phyloP scores from a whole-genome alignment of 2,888 invertebrate species.

The Chrysolina oricalcia region DNA sequence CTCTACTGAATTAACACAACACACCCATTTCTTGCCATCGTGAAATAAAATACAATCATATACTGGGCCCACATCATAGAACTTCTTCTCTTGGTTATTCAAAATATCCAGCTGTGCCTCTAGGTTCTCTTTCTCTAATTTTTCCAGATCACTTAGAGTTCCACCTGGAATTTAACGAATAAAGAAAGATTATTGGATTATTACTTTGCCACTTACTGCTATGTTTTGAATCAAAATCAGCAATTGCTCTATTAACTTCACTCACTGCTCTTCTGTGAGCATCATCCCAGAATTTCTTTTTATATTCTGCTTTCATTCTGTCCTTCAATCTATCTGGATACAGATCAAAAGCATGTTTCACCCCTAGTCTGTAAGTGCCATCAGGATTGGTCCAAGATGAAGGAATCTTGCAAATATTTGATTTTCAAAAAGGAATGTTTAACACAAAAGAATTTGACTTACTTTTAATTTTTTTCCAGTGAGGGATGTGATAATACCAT shows the following conservation, averaged over 20 bases:
- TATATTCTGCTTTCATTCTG: constrained; percentile 82
- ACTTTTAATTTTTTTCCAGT: constrained; percentile 93
- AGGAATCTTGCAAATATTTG: constrained; percentile 79
- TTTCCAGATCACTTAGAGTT: constrained; percentile 76
- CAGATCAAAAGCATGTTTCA: constrained; percentile 88
- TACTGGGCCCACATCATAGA: constrained; percentile 88
- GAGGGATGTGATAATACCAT: constrained; percentile 87
- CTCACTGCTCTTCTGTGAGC: constrained; percentile 86
- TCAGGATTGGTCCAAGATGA: constrained; percentile 87
- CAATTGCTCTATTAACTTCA: constrained; percentile 83
- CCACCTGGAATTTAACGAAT: constrained; percentile 35
- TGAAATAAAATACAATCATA: constrained; percentile 96
- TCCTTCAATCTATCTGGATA: constrained; percentile 90
- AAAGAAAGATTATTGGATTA: constrained; percentile 11
- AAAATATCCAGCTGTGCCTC: constrained; percentile 90
- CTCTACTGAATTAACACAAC: constrained; percentile 89
- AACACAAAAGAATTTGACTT: constrained; percentile 54
- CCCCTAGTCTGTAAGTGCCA: constrained; percentile 89
- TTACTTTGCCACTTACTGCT: constrained; percentile 42
- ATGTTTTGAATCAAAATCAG: constrained; percentile 79
- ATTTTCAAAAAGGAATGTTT: neutral
- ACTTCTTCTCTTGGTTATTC: constrained; percentile 89
- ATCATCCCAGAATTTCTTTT: constrained; percentile 89
- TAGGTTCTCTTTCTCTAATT: constrained; percentile 89
- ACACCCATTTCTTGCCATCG: constrained; percentile 93